These are phyloP conservation scores for Elaphurus davidianus DNA, from an alignment of 2,113 vertebrate species.

Conservation along the genomic window DNA sequence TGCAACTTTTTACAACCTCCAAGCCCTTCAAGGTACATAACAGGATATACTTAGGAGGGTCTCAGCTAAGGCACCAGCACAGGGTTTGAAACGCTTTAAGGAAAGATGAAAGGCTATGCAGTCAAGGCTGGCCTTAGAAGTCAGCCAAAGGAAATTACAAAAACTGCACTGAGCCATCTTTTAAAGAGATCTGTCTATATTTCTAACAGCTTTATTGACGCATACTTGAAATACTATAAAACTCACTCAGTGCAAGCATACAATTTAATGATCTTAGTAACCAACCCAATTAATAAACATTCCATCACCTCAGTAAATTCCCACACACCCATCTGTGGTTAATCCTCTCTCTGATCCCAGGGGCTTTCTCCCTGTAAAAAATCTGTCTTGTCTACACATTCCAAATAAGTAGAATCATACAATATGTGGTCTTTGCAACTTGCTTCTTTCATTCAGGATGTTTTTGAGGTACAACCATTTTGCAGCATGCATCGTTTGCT, in stretches of 20 bases:
- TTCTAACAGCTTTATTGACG: background rate
- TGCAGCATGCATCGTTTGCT: background rate
- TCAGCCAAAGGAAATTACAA: background rate
- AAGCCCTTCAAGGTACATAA: background rate
- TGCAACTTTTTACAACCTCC: background rate
- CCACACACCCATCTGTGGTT: background rate
- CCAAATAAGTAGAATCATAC: background rate
- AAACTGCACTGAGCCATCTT: background rate
- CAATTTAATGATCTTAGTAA: background rate
- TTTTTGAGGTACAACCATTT: background rate
- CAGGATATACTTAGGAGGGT: background rate
- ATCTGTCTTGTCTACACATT: background rate
- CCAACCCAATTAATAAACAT: background rate
- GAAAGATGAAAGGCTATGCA: background rate
- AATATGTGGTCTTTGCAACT: background rate
- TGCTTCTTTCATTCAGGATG: background rate
- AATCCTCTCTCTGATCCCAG: background rate
- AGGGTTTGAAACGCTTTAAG: background rate
- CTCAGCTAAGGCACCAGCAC: background rate
- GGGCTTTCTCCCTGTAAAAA: background rate
- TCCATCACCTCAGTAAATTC: background rate
- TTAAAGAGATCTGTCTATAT: background rate
- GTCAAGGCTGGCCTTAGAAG: background rate
- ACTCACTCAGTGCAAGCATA: background rate
- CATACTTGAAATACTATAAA: background rate